A percentile compares a stretch with the other conserved stretches of the same genome.
These are phyloP conservation scores for Notothenia rossii DNA, from an alignment of 2,113 vertebrate species.

Conservation along the genomic window DNA sequence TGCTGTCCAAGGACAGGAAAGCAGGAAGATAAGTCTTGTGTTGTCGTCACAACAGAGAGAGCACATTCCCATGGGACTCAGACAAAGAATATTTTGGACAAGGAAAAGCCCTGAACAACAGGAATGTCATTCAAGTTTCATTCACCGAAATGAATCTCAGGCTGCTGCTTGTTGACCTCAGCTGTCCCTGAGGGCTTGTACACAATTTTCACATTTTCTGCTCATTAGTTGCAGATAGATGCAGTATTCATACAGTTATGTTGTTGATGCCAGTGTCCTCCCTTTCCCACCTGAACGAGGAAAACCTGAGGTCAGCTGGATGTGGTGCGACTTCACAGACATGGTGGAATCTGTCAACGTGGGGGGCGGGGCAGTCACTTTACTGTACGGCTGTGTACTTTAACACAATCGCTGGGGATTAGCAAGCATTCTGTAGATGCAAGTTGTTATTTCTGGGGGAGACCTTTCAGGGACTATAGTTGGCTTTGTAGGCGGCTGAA, in stretches of 20 bases:
- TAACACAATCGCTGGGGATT: constrained; percentile 31
- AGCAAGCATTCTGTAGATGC: constrained; percentile 14
- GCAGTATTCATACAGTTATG: constrained; percentile 25
- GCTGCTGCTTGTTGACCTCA: constrained; percentile 37
- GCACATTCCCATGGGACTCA: constrained; percentile 42
- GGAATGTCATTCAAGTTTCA: constrained; percentile 41
- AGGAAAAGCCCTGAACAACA: constrained; percentile 19
- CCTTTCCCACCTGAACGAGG: neutral
- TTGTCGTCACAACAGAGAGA: constrained; percentile 49
- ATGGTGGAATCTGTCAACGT: constrained; percentile 10
- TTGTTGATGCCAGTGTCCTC: neutral
- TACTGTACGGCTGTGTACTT: constrained; percentile 20
- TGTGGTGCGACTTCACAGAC: constrained; percentile 27
- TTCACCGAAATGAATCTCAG: constrained; percentile 14
- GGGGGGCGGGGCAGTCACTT: neutral
- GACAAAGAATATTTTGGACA: constrained; percentile 43
- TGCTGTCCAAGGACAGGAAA: constrained; percentile 64
- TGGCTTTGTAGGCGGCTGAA: constrained; percentile 40
- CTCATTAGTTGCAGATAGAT: constrained; percentile 37
- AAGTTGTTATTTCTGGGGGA: constrained; percentile 38
- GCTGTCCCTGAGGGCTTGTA: constrained; percentile 26
- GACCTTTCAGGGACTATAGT: constrained; percentile 48
- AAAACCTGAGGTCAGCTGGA: constrained; percentile 42
- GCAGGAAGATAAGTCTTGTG: constrained; percentile 61
- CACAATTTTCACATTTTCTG: constrained; percentile 16